Conservation (phyloP, 2,797 vertebrate species). For the Lophius americanus region DNA sequence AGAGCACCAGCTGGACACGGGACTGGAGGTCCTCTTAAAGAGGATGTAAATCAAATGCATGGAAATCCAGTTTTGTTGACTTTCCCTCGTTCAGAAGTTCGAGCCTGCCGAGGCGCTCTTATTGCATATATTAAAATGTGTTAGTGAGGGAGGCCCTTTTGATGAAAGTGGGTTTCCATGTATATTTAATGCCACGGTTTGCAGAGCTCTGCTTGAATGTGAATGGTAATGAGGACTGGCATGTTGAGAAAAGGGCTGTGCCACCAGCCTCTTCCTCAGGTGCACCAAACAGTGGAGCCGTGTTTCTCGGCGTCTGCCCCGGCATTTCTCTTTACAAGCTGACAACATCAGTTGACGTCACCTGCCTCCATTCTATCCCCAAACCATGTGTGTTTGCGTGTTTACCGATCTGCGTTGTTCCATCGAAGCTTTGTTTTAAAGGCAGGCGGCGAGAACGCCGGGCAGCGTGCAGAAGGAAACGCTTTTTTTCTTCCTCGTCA, state of each 20-base stretch:
- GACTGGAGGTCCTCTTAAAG: slow-evolving; percentile 24
- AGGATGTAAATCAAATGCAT: slow-evolving; percentile 37
- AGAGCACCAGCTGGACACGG: slow-evolving; percentile 14
- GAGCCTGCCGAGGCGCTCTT: slow-evolving; percentile 39
- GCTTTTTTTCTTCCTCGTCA: neutral
- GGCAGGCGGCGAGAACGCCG: neutral
- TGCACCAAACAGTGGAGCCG: slow-evolving; percentile 50
- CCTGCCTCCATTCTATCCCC: slow-evolving; percentile 16
- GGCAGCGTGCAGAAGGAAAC: neutral
- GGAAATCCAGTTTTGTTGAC: slow-evolving; percentile 31
- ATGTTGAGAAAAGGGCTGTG: slow-evolving; percentile 71
- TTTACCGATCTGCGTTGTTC: slow-evolving; percentile 1
- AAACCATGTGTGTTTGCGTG: neutral
- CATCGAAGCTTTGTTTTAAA: slow-evolving; percentile 11
- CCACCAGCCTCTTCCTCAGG: slow-evolving; percentile 72
- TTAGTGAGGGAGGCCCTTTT: slow-evolving; percentile 64
- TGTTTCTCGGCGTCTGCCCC: slow-evolving; percentile 44
- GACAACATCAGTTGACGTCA: slow-evolving; percentile 39
- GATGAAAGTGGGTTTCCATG: slow-evolving; percentile 80
- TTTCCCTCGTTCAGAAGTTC: slow-evolving; percentile 51
- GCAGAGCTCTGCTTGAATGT: slow-evolving; percentile 69
- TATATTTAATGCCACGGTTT: slow-evolving; percentile 82
- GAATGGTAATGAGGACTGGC: slow-evolving; percentile 80
- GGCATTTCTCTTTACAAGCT: slow-evolving; percentile 57
- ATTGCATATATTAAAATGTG: slow-evolving; percentile 65